phyloP scores from a whole-genome alignment of 37 sponge, comb jelly and placozoan species.

The Tethya wilhelma region DNA sequence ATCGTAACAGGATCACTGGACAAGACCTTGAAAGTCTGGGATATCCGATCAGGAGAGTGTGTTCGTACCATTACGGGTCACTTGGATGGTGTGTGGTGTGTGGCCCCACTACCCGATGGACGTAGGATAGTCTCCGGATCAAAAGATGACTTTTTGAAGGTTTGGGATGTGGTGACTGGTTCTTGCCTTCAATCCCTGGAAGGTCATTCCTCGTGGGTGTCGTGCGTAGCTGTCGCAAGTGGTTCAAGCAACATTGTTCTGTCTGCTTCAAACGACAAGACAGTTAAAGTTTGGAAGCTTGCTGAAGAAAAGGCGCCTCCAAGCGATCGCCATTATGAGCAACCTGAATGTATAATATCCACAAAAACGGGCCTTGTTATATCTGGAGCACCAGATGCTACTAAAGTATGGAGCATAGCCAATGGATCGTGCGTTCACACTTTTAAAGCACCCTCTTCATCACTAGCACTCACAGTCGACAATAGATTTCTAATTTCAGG shows the following conservation, averaged over 20 bases:
- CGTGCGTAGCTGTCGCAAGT: conserved; percentile 39
- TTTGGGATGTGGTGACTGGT: conserved; percentile 60
- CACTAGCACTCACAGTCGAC: not conserved
- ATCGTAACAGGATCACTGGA: conserved; percentile 53
- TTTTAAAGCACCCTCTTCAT: conserved; percentile 15
- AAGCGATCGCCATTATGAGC: conserved; percentile 31
- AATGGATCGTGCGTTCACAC: conserved; percentile 60
- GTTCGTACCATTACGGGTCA: conserved; percentile 43
- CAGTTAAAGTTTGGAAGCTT: conserved; percentile 60
- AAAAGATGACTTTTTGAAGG: conserved; percentile 63
- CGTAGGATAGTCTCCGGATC: conserved; percentile 50
- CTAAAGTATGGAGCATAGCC: conserved; percentile 47
- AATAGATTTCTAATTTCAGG: conserved; percentile 27
- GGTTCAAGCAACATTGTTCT: conserved; percentile 10
- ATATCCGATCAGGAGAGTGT: conserved; percentile 1
- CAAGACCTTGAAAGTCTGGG: conserved; percentile 41
- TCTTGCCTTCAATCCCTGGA: conserved; percentile 56
- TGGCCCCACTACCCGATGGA: conserved; percentile 7
- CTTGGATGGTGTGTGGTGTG: conserved; percentile 46
- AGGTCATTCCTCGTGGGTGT: conserved; percentile 74
- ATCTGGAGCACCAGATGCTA: conserved; percentile 66
- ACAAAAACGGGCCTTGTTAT: not conserved
- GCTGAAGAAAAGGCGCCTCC: not conserved
- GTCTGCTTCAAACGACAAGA: conserved; percentile 75
- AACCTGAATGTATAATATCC: conserved; percentile 57